Evolutionary conservation across 2,888 invertebrate genomes (phyloP).

Genomic region (Parasteatoda lunata): DNA sequence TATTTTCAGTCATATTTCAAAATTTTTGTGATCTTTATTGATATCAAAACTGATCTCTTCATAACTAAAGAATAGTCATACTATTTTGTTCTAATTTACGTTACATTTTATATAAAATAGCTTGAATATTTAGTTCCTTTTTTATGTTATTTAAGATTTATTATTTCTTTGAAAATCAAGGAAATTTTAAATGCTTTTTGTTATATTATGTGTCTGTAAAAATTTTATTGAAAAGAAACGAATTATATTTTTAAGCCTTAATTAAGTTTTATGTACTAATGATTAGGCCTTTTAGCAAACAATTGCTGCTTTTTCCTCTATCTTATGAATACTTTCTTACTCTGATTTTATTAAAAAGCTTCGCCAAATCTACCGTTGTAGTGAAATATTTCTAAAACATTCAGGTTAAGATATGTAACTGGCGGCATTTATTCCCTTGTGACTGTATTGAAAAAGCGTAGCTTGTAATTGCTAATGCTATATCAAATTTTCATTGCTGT

Average conservation of each 20-base stretch:
- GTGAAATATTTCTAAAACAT: slow-evolving; percentile 37
- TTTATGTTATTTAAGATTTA: not conserved
- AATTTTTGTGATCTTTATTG: not conserved
- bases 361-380: slow-evolving; percentile 30
- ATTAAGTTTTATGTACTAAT: too few species aligned
- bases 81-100: not conserved
- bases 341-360: slow-evolving; percentile 14
- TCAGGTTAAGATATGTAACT: slow-evolving; percentile 44
- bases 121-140: not conserved
- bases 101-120: not conserved
- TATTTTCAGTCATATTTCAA: too few species aligned
- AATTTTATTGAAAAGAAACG: too few species aligned
- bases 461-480: slow-evolving; percentile 56
- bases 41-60: not conserved
- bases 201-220: not conserved
- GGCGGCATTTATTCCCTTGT: slow-evolving; percentile 55
- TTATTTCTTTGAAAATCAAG: not conserved
- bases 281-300: not conserved
- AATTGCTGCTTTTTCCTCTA: not conserved
- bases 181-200: not conserved
- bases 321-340: slow-evolving; percentile 8
- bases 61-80: not conserved
- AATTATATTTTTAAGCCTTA: too few species aligned
- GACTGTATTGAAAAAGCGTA: slow-evolving; percentile 53
- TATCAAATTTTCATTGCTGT: slow-evolving; percentile 64